Base-by-base conservation (phyloP, 2,797 vertebrate genomes). In the Micrastur ruficollis region DNA sequence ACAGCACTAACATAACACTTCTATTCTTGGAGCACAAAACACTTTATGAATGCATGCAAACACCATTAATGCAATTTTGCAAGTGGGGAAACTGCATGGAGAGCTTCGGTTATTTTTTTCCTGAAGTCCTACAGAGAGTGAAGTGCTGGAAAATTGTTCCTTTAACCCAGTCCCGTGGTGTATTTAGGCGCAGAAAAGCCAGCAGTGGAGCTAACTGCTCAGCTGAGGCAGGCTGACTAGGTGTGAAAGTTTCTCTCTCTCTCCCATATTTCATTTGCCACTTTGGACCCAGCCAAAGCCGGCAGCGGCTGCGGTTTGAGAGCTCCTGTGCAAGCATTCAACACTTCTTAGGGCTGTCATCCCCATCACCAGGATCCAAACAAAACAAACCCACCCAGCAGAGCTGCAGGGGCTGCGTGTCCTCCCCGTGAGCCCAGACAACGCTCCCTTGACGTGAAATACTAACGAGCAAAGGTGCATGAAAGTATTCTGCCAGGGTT, bases 361-460 rank as follows among this genome's bases (percentile, higher is more conserved):
- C 80, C 49, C 27, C 65, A 38, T 3, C 65, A 22, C 0, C 3
- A 56, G 44, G 13, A 73, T 49, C 75, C 76, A 89, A 67, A 73
- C 23, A 6, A 84, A 83, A 29, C 32, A 29, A 74, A 79, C 32
- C 9, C 9, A 9, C 23, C 26, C 55, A 22, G 47, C 3, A 3
- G 55, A 56, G 86, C 46, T 56, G 14, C 52, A 32, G 42, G 44
- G 59, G 27, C 49, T 55, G 34, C 3, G 2, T 8, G 46, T 46
- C 22, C 58, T 67, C 59, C 49, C 36, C 10, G 1, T 1, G 11
- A 76, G 56, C 23, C 27, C 6, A 4, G 12, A 23, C n/a, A 71
- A 61, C 0, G 1, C 27, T 61, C 23, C 42, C 40, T 29, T 12
- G 2, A 53, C 0, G 0, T 6, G 15, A 81, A 70, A 65, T 6